Conservation (phyloP, 1,140 invertebrate species). For the Macrobrachium nipponense region DNA sequence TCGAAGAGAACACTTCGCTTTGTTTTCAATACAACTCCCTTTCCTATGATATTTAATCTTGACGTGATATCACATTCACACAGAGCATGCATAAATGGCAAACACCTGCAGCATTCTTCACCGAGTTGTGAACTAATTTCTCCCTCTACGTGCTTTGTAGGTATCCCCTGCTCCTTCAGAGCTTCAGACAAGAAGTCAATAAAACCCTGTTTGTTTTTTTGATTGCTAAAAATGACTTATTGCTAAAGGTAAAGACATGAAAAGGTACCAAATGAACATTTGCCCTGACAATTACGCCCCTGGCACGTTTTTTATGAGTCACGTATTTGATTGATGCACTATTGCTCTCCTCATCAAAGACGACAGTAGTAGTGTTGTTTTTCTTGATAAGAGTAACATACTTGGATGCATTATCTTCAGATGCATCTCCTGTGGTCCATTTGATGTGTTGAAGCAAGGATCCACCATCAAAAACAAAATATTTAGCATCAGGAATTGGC, state of each 20-base stretch:
- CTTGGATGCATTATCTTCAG: not conserved
- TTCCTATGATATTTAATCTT: not conserved
- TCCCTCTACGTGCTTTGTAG: conserved; percentile 27
- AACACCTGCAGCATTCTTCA: not conserved
- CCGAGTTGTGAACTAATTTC: no score
- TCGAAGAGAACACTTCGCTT: no score
- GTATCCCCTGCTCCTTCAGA: conserved; percentile 30
- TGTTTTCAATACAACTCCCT: not conserved
- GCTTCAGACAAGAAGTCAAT: no score
- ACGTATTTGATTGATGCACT: conserved; percentile 29
- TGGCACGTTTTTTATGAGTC: conserved; percentile 16
- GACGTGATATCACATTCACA: not conserved
- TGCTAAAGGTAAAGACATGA: no score
- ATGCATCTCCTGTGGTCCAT: no score
- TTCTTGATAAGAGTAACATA: no score
- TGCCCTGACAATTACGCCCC: no score
- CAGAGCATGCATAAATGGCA: not conserved
- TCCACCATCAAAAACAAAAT: no score
- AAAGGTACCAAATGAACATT: no score
- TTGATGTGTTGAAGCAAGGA: not conserved
- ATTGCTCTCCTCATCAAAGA: conserved; percentile 33
- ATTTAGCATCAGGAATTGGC: no score
- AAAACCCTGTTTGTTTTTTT: no score
- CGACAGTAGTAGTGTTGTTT: conserved; percentile 22
- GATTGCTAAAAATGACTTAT: no score